phyloP scores from a whole-genome alignment of 2,113 vertebrate species.

The Bostrychus sinensis region DNA sequence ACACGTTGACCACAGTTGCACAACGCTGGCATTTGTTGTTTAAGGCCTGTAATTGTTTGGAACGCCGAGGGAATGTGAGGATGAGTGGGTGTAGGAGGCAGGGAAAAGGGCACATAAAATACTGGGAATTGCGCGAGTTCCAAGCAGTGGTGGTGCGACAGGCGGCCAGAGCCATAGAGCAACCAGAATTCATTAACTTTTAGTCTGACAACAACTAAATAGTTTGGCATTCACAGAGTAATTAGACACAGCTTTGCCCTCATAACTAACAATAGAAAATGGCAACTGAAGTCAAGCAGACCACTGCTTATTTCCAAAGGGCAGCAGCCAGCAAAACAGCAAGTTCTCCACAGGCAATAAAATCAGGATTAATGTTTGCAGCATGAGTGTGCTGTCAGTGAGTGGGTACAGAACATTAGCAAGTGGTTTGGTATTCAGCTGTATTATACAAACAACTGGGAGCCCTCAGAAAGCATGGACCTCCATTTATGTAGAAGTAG shows the following conservation, averaged over 20 bases:
- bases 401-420: background rate
- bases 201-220: conserved; percentile 5
- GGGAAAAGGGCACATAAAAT: background rate
- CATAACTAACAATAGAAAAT: conserved; percentile 1
- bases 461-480: background rate
- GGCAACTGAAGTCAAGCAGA: conserved; percentile 1
- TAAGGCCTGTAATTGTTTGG: conserved; percentile 40
- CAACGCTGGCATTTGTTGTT: conserved; percentile 20
- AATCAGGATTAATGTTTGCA: background rate
- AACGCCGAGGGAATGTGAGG: conserved; percentile 5
- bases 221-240: conserved; percentile 9
- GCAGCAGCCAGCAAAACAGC: background rate
- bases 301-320: background rate
- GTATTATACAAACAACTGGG: background rate
- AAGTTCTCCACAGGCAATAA: background rate
- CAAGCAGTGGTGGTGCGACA: background rate
- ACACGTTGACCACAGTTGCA: conserved; percentile 28
- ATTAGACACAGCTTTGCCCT: conserved; percentile 1
- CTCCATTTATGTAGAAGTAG: no score
- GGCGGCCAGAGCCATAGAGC: background rate
- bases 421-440: no score
- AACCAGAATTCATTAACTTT: conserved; percentile 10
- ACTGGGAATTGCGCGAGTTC: conserved; percentile 6
- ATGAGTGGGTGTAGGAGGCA: conserved; percentile 31
- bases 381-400: background rate